These are phyloP conservation scores for Apteryx mantelli DNA, from an alignment of 2,113 vertebrate genomes.

Conservation along the genomic window DNA sequence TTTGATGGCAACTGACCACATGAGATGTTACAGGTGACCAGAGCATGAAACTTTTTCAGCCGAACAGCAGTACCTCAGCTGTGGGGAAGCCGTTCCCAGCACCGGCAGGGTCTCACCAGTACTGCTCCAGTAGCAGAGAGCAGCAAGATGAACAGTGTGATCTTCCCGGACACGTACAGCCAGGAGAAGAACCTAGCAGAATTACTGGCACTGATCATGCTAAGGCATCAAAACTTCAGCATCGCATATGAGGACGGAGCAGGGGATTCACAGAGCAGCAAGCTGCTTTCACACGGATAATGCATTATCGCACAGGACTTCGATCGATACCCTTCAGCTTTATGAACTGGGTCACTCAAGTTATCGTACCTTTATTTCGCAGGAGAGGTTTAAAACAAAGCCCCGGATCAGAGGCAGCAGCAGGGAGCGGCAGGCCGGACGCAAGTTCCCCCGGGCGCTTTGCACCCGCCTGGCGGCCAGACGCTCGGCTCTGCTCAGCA, in stretches of 20 bases:
- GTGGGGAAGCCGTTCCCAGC: neutral
- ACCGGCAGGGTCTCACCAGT: neutral
- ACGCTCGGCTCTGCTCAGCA: neutral
- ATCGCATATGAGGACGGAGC: neutral
- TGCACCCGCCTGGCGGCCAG: neutral
- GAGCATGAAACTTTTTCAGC: neutral
- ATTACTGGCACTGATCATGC: neutral
- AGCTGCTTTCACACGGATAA: neutral
- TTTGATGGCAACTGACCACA: neutral
- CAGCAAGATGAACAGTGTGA: fast-evolving
- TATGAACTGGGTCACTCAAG: neutral
- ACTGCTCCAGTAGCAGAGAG: neutral
- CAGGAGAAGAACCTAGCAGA: neutral
- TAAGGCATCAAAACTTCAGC: neutral
- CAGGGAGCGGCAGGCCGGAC: neutral
- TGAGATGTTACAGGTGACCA: neutral
- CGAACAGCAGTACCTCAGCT: fast-evolving
- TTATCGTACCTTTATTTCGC: neutral
- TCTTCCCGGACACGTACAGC: neutral
- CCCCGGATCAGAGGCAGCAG: neutral
- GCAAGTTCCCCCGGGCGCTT: neutral
- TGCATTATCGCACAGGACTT: neutral
- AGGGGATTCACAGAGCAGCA: neutral
- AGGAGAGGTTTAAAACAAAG: neutral
- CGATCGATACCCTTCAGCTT: neutral